Evolutionary conservation across 1,140 invertebrate genomes (phyloP).

Genomic region (Drosophila willistoni): DNA sequence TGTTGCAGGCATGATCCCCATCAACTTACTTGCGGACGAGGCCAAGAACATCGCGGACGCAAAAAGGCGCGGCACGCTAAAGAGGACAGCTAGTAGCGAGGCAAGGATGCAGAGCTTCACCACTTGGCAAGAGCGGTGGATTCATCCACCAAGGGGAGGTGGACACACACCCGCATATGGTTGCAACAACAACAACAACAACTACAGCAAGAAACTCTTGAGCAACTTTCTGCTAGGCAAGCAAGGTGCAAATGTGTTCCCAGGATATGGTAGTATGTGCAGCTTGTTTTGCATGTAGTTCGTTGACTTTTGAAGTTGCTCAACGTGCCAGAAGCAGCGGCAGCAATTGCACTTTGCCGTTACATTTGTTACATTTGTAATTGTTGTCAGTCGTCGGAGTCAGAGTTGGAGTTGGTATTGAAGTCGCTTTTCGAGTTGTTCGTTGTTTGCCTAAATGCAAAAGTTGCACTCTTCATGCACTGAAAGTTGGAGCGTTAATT

Average conservation of each 20-base stretch:
- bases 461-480: background rate
- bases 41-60: no score
- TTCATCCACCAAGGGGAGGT: no score
- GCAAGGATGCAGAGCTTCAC: no score
- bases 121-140: no score
- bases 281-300: constrained; percentile 70
- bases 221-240: constrained; percentile 64
- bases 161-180: constrained; percentile 40
- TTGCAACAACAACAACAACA: constrained; percentile 47
- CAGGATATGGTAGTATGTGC: constrained; percentile 33
- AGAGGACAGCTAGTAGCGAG: no score
- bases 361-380: constrained; percentile 82
- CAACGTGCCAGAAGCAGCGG: constrained; percentile 29
- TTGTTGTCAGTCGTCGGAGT: constrained; percentile 76
- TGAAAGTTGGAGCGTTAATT: constrained; percentile 55
- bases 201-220: constrained; percentile 53
- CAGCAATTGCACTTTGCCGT: constrained; percentile 65
- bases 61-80: no score
- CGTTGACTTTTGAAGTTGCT: constrained; percentile 76
- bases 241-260: constrained; percentile 65
- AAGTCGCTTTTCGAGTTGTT: constrained; percentile 14
- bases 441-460: constrained; percentile 10
- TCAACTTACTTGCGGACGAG: no score
- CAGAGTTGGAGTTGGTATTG: background rate
- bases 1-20: no score